phyloP scores from a whole-genome alignment of 2,888 invertebrate species.

The Drosophila peninsularis region DNA sequence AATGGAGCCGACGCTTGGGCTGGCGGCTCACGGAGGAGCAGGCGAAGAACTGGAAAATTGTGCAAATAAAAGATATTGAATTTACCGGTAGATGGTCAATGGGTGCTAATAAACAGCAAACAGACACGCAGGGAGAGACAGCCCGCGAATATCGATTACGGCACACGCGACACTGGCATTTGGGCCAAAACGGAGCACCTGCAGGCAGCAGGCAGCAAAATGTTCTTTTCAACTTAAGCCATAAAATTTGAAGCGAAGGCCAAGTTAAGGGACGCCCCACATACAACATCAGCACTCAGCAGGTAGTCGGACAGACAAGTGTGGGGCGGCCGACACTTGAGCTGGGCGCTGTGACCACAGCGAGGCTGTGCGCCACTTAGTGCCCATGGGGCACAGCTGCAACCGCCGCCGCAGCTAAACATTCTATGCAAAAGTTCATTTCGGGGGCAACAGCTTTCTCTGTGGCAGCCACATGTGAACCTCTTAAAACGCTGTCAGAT shows the following conservation, averaged over 20 bases:
- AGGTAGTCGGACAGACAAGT: slow-evolving; percentile 22
- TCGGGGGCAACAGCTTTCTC: slow-evolving; percentile 31
- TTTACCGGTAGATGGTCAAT: slow-evolving; percentile 52
- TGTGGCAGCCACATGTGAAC: slow-evolving; percentile 39
- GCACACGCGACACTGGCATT: slow-evolving; percentile 39
- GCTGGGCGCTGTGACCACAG: slow-evolving; percentile 15
- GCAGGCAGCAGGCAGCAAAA: slow-evolving; percentile 46
- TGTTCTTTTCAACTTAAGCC: slow-evolving; percentile 57
- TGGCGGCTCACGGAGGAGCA: background rate
- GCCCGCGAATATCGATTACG: slow-evolving; percentile 66
- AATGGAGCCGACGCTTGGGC: slow-evolving; percentile 11
- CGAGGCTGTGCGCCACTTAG: slow-evolving; percentile 65
- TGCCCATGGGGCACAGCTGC: slow-evolving; percentile 55
- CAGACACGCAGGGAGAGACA: slow-evolving; percentile 45
- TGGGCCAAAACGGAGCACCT: slow-evolving; percentile 19
- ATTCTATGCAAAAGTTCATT: slow-evolving; percentile 60
- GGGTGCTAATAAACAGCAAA: slow-evolving; percentile 65
- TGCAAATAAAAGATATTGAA: slow-evolving; percentile 70
- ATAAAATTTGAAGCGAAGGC: slow-evolving; percentile 74
- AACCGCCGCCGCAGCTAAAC: slow-evolving; percentile 25
- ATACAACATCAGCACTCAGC: slow-evolving; percentile 48
- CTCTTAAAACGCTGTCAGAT: slow-evolving; percentile 54
- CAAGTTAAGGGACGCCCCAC: slow-evolving; percentile 27
- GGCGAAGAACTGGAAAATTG: slow-evolving; percentile 49
- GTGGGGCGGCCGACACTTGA: background rate